phyloP scores from a whole-genome alignment of 2,888 invertebrate species.

The Trichogramma evanescens region DNA sequence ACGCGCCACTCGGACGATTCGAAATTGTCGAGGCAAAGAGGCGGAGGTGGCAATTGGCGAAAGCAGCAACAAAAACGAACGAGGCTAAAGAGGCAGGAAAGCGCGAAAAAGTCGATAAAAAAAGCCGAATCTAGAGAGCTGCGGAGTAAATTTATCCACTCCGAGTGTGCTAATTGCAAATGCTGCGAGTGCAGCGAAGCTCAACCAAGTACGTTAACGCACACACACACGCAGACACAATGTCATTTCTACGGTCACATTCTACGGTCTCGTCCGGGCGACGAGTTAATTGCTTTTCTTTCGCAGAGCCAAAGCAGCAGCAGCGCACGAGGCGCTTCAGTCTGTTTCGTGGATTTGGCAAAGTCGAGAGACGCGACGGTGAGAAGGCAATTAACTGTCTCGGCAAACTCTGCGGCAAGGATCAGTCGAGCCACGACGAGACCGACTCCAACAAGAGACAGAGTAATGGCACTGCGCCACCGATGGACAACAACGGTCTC shows the following conservation, averaged over 20 bases:
- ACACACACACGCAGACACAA: too few relatives aligned
- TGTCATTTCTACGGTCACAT: too few relatives aligned
- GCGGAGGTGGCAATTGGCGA: neutral
- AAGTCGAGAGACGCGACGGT: neutral
- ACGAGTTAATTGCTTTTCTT: too few relatives aligned
- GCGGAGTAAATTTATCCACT: constrained; percentile 2
- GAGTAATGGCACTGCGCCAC: too few relatives aligned
- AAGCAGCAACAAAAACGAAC: neutral
- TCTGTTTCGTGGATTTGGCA: neutral
- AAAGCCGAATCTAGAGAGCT: constrained; percentile 8
- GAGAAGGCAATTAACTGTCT: constrained; percentile 8
- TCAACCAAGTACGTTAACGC: too few relatives aligned
- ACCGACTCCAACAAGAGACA: neutral
- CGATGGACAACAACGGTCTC: too few relatives aligned
- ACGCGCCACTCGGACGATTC: neutral
- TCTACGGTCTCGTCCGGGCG: too few relatives aligned
- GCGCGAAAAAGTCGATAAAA: neutral
- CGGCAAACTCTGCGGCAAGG: neutral
- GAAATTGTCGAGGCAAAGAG: neutral
- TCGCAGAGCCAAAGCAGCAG: too few relatives aligned
- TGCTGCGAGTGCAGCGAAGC: constrained; percentile 13
- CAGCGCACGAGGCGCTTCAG: too few relatives aligned
- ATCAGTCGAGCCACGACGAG: neutral
- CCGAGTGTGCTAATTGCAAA: constrained; percentile 1
- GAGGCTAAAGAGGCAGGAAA: neutral